These are phyloP conservation scores for Perdita meconis DNA, from an alignment of 2,888 invertebrate species.

Conservation along the genomic window DNA sequence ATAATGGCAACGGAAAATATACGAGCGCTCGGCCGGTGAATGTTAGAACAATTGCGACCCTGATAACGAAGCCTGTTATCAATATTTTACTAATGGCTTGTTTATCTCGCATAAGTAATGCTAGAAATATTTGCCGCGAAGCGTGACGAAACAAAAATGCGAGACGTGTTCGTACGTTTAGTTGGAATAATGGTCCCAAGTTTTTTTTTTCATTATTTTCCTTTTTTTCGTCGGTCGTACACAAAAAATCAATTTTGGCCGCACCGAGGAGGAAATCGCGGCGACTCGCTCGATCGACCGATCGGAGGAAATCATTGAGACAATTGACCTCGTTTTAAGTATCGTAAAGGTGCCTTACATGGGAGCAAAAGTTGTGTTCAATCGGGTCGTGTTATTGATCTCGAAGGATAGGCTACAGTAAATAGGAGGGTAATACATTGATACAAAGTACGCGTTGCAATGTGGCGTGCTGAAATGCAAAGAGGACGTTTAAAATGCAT, in stretches of 20 bases:
- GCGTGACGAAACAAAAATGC: background rate
- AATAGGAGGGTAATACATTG: conserved; percentile 28
- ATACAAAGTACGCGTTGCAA: conserved; percentile 22
- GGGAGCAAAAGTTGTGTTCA: conserved; percentile 16
- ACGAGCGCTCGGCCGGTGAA: background rate
- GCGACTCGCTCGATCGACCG: background rate
- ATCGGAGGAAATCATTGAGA: conserved; percentile 18
- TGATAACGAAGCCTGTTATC: conserved; percentile 50
- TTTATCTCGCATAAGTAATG: conserved; percentile 47
- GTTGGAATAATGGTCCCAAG: background rate
- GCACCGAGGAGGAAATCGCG: background rate
- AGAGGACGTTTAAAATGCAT: conserved; percentile 27
- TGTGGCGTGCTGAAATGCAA: conserved; percentile 2
- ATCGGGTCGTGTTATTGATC: conserved; percentile 43
- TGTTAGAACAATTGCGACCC: conserved; percentile 38
- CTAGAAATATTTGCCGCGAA: conserved; percentile 32
- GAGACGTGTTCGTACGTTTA: background rate
- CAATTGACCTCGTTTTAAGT: conserved; percentile 42
- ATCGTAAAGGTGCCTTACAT: conserved; percentile 28
- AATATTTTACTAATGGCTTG: conserved; percentile 41
- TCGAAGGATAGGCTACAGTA: conserved; percentile 38
- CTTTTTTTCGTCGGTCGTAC: too few species aligned
- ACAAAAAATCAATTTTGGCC: background rate
- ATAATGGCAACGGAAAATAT: background rate
- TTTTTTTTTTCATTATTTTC: too few species aligned